A percentile compares a stretch with the other conserved stretches of the same genome.
These are phyloP conservation scores for Syngnathus rostellatus DNA, from an alignment of 2,797 vertebrate genomes.

Conservation along the genomic window DNA sequence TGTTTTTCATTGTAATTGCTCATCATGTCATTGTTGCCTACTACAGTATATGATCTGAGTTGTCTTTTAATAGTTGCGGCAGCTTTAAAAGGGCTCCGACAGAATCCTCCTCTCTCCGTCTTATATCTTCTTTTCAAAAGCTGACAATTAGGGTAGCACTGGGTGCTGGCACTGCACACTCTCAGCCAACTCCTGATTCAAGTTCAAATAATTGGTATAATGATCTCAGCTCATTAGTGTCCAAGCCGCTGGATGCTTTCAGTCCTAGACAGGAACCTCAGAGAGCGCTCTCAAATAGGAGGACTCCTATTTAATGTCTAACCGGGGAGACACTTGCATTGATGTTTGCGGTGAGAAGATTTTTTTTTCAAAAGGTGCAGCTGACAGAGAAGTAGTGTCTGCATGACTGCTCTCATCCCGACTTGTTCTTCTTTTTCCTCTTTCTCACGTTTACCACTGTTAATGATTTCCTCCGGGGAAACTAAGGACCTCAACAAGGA, in stretches of 20 bases:
- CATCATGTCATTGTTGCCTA: not conserved
- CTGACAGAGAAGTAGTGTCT: constrained; percentile 39
- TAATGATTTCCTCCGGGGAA: constrained; percentile 57
- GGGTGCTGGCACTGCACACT: constrained; percentile 41
- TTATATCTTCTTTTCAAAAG: constrained; percentile 37
- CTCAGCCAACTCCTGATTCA: constrained; percentile 63
- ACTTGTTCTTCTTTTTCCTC: not conserved
- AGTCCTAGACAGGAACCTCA: constrained; percentile 27
- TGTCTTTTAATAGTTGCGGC: not conserved
- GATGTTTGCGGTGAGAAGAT: constrained; percentile 39
- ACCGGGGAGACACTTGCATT: constrained; percentile 37
- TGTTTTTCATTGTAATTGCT: too few relatives aligned
- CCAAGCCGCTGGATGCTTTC: constrained; percentile 42
- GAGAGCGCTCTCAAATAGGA: constrained; percentile 38
- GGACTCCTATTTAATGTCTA: constrained; percentile 33
- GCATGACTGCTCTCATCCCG: constrained; percentile 23
- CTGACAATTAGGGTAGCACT: constrained; percentile 57
- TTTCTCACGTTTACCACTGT: constrained; percentile 51
- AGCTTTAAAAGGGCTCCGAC: not conserved
- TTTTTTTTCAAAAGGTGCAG: constrained; percentile 41
- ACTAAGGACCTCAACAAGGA: constrained; percentile 48
- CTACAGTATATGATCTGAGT: not conserved
- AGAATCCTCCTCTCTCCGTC: constrained; percentile 13
- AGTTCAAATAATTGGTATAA: constrained; percentile 68
- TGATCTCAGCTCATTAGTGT: constrained; percentile 64